A percentile compares a stretch with the other conserved stretches of the same genome.
These are phyloP conservation scores for Pseudorectes ferrugineus DNA, from an alignment of 2,113 vertebrate species.

Conservation along the genomic window DNA sequence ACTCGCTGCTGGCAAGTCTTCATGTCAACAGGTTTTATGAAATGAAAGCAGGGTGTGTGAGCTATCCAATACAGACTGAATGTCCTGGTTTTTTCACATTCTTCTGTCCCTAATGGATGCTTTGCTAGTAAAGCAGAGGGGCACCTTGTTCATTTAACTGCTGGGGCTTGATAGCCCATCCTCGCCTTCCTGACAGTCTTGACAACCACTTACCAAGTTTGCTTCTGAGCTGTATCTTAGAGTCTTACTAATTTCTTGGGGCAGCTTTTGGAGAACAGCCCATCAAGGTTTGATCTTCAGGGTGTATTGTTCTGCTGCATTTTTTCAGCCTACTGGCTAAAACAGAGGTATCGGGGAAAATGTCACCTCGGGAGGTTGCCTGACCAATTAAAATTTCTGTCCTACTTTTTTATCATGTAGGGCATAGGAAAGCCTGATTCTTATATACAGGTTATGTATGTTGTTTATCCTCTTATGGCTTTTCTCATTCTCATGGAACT, in stretches of 20 bases:
- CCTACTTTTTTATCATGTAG: background rate
- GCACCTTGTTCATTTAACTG: background rate
- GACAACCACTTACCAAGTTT: background rate
- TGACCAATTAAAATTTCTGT: background rate
- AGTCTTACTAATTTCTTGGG: background rate
- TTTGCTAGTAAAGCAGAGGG: background rate
- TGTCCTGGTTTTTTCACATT: background rate
- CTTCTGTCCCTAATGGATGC: background rate
- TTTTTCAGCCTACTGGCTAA: background rate
- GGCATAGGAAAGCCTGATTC: background rate
- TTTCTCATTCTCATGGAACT: background rate
- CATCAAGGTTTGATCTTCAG: background rate
- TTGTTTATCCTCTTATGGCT: background rate
- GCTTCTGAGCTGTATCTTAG: background rate
- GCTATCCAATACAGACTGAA: background rate
- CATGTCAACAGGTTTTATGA: background rate
- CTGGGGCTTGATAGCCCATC: background rate
- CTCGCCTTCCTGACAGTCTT: background rate
- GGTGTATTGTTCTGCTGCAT: background rate
- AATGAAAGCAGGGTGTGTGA: background rate
- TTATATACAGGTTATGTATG: background rate
- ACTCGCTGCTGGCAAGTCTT: background rate
- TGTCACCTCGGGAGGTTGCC: accelerated
- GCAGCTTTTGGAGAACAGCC: background rate
- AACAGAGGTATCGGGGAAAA: background rate